phyloP scores from a whole-genome alignment of 2,113 vertebrate genomes.

The Thalassoma bifasciatum region DNA sequence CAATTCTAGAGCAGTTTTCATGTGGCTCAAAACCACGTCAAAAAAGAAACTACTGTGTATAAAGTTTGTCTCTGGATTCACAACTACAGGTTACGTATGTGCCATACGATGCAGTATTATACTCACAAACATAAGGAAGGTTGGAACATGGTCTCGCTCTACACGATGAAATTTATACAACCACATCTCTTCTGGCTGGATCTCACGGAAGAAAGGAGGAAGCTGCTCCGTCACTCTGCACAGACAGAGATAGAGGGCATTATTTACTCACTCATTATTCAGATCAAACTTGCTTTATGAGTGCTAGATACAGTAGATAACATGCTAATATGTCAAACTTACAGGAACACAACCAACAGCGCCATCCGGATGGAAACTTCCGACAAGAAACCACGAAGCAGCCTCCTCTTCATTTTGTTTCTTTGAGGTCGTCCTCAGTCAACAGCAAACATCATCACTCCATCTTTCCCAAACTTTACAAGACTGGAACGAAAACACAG shows the following conservation, averaged over 20 bases:
- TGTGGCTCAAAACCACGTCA: too few species aligned
- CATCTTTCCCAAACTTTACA: slow-evolving; percentile 27
- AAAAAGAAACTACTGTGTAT: too few species aligned
- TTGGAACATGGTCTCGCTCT: slow-evolving; percentile 86
- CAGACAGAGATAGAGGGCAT: slow-evolving; percentile 2
- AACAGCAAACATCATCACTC: slow-evolving; percentile 66
- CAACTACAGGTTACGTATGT: too few species aligned
- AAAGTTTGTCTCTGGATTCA: too few species aligned
- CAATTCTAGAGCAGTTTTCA: too few species aligned
- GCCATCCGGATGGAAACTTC: slow-evolving; percentile 79
- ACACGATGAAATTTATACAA: slow-evolving; percentile 89
- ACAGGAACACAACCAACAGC: slow-evolving; percentile 83
- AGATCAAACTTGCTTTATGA: not conserved
- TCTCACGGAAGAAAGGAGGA: slow-evolving; percentile 88
- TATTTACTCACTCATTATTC: not conserved
- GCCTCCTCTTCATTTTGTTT: slow-evolving; percentile 80
- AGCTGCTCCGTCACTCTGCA: slow-evolving; percentile 87
- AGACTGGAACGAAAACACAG: not conserved
- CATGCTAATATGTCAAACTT: slow-evolving; percentile 46
- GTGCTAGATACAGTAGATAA: not conserved
- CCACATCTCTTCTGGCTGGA: slow-evolving; percentile 96
- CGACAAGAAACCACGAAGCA: slow-evolving; percentile 77
- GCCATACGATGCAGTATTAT: not conserved
- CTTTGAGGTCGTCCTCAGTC: slow-evolving; percentile 56
- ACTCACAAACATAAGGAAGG: slow-evolving; percentile 89